A percentile compares a stretch with the other conserved stretches of the same genome.
phyloP scores from a whole-genome alignment of 1,140 invertebrate genomes.

The Paralvinella palmiformis region DNA sequence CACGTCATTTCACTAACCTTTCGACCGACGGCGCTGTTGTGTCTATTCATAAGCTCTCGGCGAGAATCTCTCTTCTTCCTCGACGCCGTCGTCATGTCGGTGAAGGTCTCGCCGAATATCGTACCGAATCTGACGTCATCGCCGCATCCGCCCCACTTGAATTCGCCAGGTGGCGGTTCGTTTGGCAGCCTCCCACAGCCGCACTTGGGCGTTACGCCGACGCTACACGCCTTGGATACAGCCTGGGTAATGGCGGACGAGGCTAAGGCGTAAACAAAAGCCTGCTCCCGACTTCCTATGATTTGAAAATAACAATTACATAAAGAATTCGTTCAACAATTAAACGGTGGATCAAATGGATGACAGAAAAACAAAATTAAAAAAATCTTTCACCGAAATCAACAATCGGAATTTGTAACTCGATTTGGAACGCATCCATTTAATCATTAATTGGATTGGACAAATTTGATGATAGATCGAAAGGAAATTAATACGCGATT shows the following conservation, averaged over 20 bases:
- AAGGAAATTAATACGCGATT: too few species aligned
- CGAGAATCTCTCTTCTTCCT: constrained; percentile 14
- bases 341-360: too few species aligned
- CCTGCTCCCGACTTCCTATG: constrained; percentile 72
- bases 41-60: constrained; percentile 52
- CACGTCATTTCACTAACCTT: constrained; percentile 47
- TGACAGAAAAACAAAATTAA: too few species aligned
- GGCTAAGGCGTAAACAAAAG: constrained; percentile 65
- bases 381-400: too few species aligned
- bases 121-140: constrained; percentile 52
- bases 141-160: constrained; percentile 68
- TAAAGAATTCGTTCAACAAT: too few species aligned
- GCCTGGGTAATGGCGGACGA: constrained; percentile 66
- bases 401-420: too few species aligned
- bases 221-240: constrained; percentile 63
- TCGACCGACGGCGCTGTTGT: constrained; percentile 55
- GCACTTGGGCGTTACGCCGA: constrained; percentile 62
- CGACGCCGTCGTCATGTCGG: constrained; percentile 2
- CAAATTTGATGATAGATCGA: too few species aligned
- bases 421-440: too few species aligned
- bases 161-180: constrained; percentile 54
- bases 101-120: constrained; percentile 13
- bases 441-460: too few species aligned
- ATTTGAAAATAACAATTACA: too few species aligned
- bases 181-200: constrained; percentile 60